These are phyloP conservation scores for Halocaridina rubra DNA, from an alignment of 2,888 invertebrate species.

Conservation along the genomic window DNA sequence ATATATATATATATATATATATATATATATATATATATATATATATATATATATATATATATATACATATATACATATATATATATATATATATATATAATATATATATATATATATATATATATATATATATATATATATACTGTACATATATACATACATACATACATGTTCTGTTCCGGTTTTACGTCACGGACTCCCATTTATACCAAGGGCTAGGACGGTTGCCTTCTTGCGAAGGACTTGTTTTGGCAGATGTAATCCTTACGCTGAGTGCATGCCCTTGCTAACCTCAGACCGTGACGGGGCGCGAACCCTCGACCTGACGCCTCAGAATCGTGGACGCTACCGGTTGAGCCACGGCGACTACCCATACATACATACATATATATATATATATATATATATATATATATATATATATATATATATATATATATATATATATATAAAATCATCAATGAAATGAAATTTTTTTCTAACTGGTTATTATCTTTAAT, in stretches of 20 bases:
- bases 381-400: not conserved
- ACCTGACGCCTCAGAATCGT: no score
- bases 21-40: not conserved
- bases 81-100: not conserved
- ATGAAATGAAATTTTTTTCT: not conserved
- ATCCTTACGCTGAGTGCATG: no score
- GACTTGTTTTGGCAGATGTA: no score
- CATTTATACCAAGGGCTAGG: no score
- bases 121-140: conserved; percentile 9
- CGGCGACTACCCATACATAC: no score
- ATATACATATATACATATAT: conserved; percentile 9
- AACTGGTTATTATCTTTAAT: no score
- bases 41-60: not conserved
- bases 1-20: not conserved
- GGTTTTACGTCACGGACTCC: no score
- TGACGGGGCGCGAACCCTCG: no score
- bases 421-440: not conserved
- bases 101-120: conserved; percentile 15
- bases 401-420: not conserved
- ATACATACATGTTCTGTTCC: not conserved
- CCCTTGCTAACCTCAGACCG: no score
- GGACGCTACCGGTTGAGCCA: no score
- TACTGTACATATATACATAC: not conserved
- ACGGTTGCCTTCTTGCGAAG: no score
- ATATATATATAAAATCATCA: not conserved